These are phyloP conservation scores for Ichneumoninae sp. DNA, from an alignment of 2,888 invertebrate species.

Conservation along the genomic window DNA sequence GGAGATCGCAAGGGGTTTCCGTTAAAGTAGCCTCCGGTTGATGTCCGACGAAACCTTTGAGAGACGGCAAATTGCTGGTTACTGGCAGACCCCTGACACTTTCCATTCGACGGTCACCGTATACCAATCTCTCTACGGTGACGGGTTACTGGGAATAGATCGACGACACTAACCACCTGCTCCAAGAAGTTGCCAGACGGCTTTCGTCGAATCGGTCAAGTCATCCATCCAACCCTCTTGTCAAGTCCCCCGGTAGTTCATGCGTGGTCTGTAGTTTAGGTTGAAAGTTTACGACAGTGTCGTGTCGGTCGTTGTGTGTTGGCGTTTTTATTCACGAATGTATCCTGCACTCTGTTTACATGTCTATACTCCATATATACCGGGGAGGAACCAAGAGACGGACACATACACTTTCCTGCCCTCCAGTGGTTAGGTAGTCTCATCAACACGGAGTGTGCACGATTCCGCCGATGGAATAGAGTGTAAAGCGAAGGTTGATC, in stretches of 20 bases:
- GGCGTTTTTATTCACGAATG: too few relatives aligned
- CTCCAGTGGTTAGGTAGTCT: not conserved
- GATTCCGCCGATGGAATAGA: not conserved
- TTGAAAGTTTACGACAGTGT: constrained; percentile 54
- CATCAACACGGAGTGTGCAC: not conserved
- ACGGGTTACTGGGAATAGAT: not conserved
- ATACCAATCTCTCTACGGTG: not conserved
- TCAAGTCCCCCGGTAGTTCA: constrained; percentile 16
- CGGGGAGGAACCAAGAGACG: too few relatives aligned
- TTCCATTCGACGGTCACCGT: not conserved
- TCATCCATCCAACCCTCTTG: constrained; percentile 34
- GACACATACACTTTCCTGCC: not conserved
- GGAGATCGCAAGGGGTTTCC: not conserved
- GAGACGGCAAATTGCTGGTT: not conserved
- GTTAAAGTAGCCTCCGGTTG: not conserved
- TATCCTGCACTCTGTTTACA: too few relatives aligned
- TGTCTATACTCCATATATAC: too few relatives aligned
- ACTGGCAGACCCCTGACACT: not conserved
- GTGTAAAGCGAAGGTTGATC: not conserved
- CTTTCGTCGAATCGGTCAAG: constrained; percentile 5
- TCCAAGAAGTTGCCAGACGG: not conserved
- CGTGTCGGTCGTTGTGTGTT: not conserved
- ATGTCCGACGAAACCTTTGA: not conserved
- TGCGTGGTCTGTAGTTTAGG: constrained; percentile 44
- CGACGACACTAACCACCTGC: not conserved